These are phyloP conservation scores for Metalampra italica DNA, from an alignment of 2,888 invertebrate genomes.

Conservation along the genomic window DNA sequence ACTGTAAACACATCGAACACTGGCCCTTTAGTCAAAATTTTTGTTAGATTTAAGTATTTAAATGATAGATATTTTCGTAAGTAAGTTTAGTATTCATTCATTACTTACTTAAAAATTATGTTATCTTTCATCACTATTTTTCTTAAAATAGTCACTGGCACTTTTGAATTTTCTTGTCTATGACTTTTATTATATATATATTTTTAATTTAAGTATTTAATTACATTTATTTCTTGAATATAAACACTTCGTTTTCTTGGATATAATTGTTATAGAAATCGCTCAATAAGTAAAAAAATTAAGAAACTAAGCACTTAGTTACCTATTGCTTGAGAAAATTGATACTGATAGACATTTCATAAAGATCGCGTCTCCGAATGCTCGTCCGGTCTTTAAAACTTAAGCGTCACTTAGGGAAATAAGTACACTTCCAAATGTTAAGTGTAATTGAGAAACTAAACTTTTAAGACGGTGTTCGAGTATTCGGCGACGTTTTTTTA, in stretches of 20 bases:
- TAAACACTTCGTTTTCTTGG: constrained; percentile 7
- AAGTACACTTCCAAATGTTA: not conserved
- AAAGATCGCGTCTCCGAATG: not conserved
- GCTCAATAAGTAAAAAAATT: constrained; percentile 35
- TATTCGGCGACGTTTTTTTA: not conserved
- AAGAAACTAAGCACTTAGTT: constrained; percentile 19
- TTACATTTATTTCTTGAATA: constrained; percentile 18
- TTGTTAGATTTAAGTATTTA: constrained; percentile 71
- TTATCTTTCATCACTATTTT: constrained; percentile 11
- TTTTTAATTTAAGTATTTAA: constrained; percentile 26
- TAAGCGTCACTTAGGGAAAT: not conserved
- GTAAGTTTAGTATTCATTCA: constrained; percentile 24
- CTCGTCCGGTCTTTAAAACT: constrained; percentile 8
- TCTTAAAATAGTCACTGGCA: constrained; percentile 37
- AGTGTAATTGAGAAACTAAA: constrained; percentile 13
- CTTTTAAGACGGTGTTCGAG: constrained; percentile 5
- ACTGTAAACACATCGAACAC: constrained; percentile 63
- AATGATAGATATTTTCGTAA: constrained; percentile 26
- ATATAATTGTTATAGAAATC: constrained; percentile 18
- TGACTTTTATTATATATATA: constrained; percentile 10
- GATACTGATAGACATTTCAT: not conserved
- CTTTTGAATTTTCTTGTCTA: constrained; percentile 24
- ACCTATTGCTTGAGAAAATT: constrained; percentile 7
- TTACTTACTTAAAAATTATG: constrained; percentile 19
- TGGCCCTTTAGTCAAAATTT: constrained; percentile 69